phyloP scores from a whole-genome alignment of 2,113 vertebrate genomes.

The Hucho hucho region DNA sequence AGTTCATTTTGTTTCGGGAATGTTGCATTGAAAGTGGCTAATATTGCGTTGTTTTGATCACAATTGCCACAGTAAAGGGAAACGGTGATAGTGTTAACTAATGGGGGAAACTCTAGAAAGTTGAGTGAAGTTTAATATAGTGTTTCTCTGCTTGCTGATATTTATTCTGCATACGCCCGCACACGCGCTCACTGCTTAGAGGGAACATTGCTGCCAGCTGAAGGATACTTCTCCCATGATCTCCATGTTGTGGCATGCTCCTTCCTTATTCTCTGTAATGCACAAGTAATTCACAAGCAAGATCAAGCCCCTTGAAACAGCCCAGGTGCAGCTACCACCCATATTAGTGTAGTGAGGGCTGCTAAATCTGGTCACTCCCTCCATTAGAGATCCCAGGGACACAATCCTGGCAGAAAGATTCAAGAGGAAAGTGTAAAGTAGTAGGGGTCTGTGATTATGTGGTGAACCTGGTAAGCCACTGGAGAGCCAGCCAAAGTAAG shows the following conservation, averaged over 20 bases:
- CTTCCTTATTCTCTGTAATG: neutral
- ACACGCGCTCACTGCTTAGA: too few relatives aligned
- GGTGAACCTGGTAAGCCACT: neutral
- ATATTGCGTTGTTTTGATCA: too few relatives aligned
- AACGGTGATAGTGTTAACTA: too few relatives aligned
- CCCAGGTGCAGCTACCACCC: neutral
- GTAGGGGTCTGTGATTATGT: neutral
- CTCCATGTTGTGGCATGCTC: slow-evolving; percentile 1
- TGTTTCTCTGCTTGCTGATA: too few relatives aligned
- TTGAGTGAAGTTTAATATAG: too few relatives aligned
- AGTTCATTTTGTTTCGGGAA: too few relatives aligned
- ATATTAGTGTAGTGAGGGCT: neutral
- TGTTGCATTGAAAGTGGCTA: too few relatives aligned
- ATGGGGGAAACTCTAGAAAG: too few relatives aligned
- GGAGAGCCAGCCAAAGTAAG: neutral
- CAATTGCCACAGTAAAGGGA: too few relatives aligned
- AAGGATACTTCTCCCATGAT: too few relatives aligned
- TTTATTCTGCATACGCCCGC: too few relatives aligned
- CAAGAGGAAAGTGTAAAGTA: neutral
- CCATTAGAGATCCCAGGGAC: neutral
- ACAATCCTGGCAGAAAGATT: neutral
- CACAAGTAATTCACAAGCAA: neutral
- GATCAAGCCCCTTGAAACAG: neutral
- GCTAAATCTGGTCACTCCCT: neutral
- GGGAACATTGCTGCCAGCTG: too few relatives aligned